Percentiles rank a stretch among this genome's conserved stretches.
Conservation (phyloP, 1,140 invertebrate genomes). For the Zaprionus inermis region DNA sequence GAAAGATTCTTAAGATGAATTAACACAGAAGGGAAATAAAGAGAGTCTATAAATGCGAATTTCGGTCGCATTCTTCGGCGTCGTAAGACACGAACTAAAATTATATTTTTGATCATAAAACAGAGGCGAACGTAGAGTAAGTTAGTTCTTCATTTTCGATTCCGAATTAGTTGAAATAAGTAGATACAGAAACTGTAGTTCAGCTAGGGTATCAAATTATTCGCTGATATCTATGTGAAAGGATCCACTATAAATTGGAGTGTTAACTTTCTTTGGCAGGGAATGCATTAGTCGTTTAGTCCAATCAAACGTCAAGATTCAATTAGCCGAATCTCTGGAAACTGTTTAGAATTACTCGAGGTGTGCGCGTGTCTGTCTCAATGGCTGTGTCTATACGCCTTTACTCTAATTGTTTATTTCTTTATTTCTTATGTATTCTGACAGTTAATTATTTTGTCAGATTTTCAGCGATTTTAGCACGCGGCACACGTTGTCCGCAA, state of each 20-base stretch:
- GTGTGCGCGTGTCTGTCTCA: slow-evolving; percentile 9
- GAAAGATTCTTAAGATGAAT: not conserved
- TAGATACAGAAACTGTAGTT: too few relatives aligned
- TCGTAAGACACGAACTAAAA: not conserved
- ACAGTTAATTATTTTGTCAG: slow-evolving; percentile 82
- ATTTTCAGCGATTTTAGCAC: slow-evolving; percentile 49
- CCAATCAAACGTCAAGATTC: slow-evolving; percentile 45
- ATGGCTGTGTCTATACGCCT: slow-evolving; percentile 9
- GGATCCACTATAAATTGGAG: not conserved
- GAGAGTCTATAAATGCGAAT: not conserved
- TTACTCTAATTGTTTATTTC: slow-evolving; percentile 71
- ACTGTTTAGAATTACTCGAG: not conserved
- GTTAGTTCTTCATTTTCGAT: not conserved
- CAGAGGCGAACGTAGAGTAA: not conserved
- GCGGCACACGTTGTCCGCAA: slow-evolving; percentile 41
- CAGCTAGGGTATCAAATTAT: not conserved
- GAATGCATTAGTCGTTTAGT: slow-evolving; percentile 5
- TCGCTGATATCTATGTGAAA: not conserved
- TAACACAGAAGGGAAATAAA: slow-evolving; percentile 6
- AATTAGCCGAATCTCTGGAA: slow-evolving; percentile 34
- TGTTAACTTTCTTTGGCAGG: not conserved
- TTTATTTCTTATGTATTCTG: slow-evolving; percentile 63
- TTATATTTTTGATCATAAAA: not conserved
- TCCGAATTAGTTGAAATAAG: too few relatives aligned
- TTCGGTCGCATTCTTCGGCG: not conserved